phyloP scores from a whole-genome alignment of 1,140 invertebrate species.

The Chymomyza costata region DNA sequence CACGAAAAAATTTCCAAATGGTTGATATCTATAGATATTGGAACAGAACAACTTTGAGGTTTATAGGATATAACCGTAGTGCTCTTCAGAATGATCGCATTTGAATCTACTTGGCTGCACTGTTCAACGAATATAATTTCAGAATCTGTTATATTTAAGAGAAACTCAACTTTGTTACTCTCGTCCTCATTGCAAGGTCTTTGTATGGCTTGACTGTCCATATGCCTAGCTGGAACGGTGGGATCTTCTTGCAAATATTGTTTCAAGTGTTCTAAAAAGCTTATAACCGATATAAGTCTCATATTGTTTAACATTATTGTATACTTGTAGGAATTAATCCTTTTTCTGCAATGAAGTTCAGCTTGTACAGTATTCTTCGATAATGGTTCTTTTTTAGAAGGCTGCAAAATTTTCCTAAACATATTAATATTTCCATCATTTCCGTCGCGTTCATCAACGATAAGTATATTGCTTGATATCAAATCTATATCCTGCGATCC shows the following conservation, averaged over 20 bases:
- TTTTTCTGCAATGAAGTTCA: conserved; percentile 87
- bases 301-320: conserved; percentile 96
- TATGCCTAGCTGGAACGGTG: conserved; percentile 10
- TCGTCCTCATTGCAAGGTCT: conserved; percentile 18
- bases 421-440: conserved; percentile 79
- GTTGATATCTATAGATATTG: conserved; percentile 90
- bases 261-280: conserved; percentile 92
- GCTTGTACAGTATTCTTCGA: conserved; percentile 84
- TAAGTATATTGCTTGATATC: conserved; percentile 92
- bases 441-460: conserved; percentile 83
- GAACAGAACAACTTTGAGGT: conserved; percentile 83
- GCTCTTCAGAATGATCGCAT: conserved; percentile 95
- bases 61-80: conserved; percentile 91
- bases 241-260: conserved; percentile 83
- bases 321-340: conserved; percentile 84
- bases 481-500: conserved; percentile 93
- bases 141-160: conserved; percentile 96
- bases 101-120: conserved; percentile 89
- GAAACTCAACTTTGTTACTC: conserved; percentile 80
- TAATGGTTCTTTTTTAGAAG: conserved; percentile 77
- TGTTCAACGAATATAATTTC: conserved; percentile 96
- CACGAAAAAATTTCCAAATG: conserved; percentile 96
- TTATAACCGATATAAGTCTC: conserved; percentile 93
- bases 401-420: conserved; percentile 92
- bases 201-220: conserved; percentile 18